Evolutionary conservation across 2,888 invertebrate species (phyloP).

Genomic region (Myopa testacea): DNA sequence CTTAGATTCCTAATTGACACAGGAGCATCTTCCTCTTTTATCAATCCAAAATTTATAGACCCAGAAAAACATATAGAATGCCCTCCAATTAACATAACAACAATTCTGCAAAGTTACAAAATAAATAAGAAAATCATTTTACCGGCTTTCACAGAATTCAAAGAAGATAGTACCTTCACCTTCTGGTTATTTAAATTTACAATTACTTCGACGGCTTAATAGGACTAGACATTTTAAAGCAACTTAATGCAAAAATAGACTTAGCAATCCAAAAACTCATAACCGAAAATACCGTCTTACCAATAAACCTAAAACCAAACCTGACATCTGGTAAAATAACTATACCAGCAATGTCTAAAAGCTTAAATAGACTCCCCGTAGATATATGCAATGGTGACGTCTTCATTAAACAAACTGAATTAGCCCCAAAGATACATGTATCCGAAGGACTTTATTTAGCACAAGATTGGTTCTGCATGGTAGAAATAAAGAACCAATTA

Average conservation of each 20-base stretch:
- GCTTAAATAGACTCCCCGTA: not conserved
- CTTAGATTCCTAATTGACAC: conserved; percentile 35
- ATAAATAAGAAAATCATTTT: too few species aligned
- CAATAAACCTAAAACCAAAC: conserved; percentile 14
- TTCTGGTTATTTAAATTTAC: conserved; percentile 18
- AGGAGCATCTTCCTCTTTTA: conserved; percentile 27
- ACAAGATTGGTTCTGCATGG: not conserved
- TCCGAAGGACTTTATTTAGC: conserved; percentile 10
- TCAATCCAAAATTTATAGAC: conserved; percentile 26
- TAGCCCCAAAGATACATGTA: not conserved
- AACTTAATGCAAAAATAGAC: conserved; percentile 16
- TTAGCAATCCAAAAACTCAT: not conserved
- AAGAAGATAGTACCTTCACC: not conserved
- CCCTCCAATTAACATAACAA: not conserved
- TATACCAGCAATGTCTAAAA: not conserved
- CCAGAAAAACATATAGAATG: not conserved
- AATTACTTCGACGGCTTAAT: conserved; percentile 22
- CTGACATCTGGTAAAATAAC: not conserved
- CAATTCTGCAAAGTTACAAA: too few species aligned
- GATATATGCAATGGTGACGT: not conserved
- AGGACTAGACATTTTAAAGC: conserved; percentile 9
- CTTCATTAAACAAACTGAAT: not conserved
- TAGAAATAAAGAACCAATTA: conserved; percentile 1
- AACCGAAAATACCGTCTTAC: not conserved
- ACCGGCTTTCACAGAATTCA: too few species aligned